Conservation (phyloP, 2,797 vertebrate genomes). For the Lagodon rhomboides region DNA sequence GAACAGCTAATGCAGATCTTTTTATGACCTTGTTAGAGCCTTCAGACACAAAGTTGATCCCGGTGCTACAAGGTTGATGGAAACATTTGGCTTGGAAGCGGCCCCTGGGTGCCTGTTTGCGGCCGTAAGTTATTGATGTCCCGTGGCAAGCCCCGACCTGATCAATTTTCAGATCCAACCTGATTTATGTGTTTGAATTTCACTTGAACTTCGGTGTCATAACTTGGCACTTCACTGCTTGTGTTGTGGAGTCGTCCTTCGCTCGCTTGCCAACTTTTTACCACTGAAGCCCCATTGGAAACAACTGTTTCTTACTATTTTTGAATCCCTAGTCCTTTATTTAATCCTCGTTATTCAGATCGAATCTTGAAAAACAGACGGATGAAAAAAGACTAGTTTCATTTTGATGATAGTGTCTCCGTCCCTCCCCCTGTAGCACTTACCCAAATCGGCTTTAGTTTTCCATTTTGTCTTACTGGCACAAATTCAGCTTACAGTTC, state of each 20-base stretch:
- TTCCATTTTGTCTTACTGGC: constrained; percentile 66
- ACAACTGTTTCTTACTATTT: constrained; percentile 6
- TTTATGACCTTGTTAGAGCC: constrained; percentile 41
- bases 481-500: constrained; percentile 46
- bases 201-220: constrained; percentile 12
- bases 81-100: constrained; percentile 23
- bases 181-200: constrained; percentile 50
- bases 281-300: constrained; percentile 20
- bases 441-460: constrained; percentile 40
- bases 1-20: constrained; percentile 39
- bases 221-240: constrained; percentile 26
- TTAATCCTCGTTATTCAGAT: constrained; percentile 15
- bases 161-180: constrained; percentile 33
- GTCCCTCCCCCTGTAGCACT: constrained; percentile 24
- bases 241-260: constrained; percentile 32
- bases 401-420: constrained; percentile 25
- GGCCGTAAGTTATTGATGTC: constrained; percentile 38
- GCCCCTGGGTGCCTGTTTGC: constrained; percentile 36
- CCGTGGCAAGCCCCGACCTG: constrained; percentile 7
- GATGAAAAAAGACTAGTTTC: neutral
- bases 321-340: constrained; percentile 21
- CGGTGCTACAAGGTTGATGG: constrained; percentile 33
- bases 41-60: constrained; percentile 23
- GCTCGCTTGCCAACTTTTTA: constrained; percentile 15
- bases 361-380: constrained; percentile 21